Conservation (phyloP, 2,888 invertebrate species). For the Leptopterna dolabrata region DNA sequence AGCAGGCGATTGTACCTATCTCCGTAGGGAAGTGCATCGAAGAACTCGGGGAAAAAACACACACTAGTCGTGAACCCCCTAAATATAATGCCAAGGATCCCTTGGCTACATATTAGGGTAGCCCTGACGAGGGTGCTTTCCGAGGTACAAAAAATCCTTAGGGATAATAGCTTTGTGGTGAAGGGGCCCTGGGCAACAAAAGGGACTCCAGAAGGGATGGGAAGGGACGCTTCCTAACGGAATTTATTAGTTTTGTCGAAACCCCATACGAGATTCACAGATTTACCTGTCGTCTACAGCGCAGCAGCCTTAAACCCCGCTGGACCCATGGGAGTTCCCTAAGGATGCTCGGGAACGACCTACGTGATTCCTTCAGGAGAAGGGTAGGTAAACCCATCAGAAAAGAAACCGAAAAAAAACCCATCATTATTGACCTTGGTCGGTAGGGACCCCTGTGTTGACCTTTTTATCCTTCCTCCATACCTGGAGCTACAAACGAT, state of each 20-base stretch:
- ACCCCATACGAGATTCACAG: conserved; percentile 6
- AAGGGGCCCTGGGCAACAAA: conserved; percentile 25
- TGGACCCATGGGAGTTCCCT: neutral
- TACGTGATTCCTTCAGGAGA: conserved; percentile 20
- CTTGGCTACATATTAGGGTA: conserved; percentile 38
- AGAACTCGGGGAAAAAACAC: conserved; percentile 11
- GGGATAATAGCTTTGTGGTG: conserved; percentile 35
- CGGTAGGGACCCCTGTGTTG: neutral
- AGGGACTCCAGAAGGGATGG: conserved; percentile 19
- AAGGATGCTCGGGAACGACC: neutral
- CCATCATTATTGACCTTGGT: conserved; percentile 39
- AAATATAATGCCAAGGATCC: conserved; percentile 38
- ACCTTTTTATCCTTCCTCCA: conserved; percentile 27
- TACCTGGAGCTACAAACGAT: conserved; percentile 33
- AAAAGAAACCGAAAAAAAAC: conserved; percentile 18
- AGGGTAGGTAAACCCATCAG: neutral
- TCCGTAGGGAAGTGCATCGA: conserved; percentile 29
- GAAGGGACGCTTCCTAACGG: conserved; percentile 38
- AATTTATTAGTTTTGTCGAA: conserved; percentile 37
- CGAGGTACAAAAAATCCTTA: conserved; percentile 18
- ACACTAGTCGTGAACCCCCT: conserved; percentile 16
- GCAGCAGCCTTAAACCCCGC: neutral
- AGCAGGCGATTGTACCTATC: neutral
- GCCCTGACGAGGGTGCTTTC: conserved; percentile 44
- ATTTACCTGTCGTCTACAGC: conserved; percentile 25